These are phyloP conservation scores for Metacarcinus magister DNA, from an alignment of 2,888 invertebrate species.

Conservation along the genomic window DNA sequence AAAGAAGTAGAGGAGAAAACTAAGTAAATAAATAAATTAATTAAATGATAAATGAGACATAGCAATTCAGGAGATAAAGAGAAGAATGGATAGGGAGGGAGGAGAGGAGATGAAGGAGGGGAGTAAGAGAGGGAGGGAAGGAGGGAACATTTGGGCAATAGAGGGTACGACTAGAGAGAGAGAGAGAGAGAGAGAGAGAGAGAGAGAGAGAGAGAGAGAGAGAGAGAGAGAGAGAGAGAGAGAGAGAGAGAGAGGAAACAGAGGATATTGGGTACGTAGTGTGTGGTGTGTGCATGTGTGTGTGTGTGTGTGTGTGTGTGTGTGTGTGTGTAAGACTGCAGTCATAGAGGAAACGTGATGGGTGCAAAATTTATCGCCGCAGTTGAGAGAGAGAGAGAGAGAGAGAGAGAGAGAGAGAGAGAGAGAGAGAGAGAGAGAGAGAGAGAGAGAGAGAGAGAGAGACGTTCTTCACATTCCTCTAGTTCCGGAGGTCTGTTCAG, in stretches of 20 bases:
- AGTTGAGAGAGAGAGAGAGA: slow-evolving; percentile 26
- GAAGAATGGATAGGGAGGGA: not conserved
- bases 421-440: not conserved
- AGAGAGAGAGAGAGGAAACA: slow-evolving; percentile 13
- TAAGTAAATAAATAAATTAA: not conserved
- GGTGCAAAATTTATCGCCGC: not conserved
- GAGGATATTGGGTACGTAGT: not conserved
- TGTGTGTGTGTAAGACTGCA: not conserved
- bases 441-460: not conserved
- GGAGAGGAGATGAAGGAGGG: not conserved
- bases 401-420: slow-evolving; percentile 5
- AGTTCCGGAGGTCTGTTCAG: slow-evolving; percentile 29
- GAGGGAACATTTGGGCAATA: not conserved
- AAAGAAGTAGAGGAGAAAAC: not conserved
- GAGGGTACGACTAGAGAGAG: not conserved
- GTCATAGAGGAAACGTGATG: slow-evolving; percentile 26
- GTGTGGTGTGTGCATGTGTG: not conserved
- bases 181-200: not conserved
- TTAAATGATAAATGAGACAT: not conserved
- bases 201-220: not conserved
- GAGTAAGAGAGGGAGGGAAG: not conserved
- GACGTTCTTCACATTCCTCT: not conserved
- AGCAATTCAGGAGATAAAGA: not conserved
- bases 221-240: not conserved
- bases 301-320: not conserved